A percentile compares a stretch with the other conserved stretches of the same genome.
Conservation (phyloP, 1,140 invertebrate species). For the Plutomurus gul region DNA sequence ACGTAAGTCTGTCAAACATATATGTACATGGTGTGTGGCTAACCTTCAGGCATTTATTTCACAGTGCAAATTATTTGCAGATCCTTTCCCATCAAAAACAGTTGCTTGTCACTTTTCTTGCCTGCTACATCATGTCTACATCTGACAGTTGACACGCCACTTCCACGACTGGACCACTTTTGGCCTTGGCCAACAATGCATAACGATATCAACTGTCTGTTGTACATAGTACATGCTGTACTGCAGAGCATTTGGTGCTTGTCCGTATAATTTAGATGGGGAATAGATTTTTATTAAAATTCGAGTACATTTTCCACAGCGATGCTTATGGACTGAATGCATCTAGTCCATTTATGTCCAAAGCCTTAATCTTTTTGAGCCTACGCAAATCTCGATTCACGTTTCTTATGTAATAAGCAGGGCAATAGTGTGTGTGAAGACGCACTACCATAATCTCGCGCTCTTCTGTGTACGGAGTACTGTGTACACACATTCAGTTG, state of each 20-base stretch:
- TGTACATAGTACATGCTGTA: too few species aligned
- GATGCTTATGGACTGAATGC: not conserved
- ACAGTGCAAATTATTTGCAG: constrained; percentile 18
- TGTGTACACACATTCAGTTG: too few species aligned
- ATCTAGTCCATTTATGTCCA: constrained; percentile 14
- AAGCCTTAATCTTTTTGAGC: not conserved
- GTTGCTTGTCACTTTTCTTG: constrained; percentile 5
- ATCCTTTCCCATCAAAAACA: not conserved
- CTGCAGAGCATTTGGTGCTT: not conserved
- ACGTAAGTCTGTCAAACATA: not conserved
- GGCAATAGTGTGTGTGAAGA: too few species aligned
- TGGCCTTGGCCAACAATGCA: not conserved
- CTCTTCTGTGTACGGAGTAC: too few species aligned
- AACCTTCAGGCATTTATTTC: not conserved
- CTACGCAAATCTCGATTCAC: not conserved
- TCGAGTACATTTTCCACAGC: not conserved
- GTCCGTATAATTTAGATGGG: not conserved
- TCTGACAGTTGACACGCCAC: not conserved
- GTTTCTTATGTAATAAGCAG: constrained; percentile 14
- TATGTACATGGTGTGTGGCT: not conserved
- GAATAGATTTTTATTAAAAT: not conserved
- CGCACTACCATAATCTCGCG: too few species aligned
- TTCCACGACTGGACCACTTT: not conserved
- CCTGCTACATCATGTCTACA: not conserved
- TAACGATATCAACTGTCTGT: not conserved